Base-by-base conservation (phyloP, 2,888 invertebrate genomes). In the Linnaemya vulpina region DNA sequence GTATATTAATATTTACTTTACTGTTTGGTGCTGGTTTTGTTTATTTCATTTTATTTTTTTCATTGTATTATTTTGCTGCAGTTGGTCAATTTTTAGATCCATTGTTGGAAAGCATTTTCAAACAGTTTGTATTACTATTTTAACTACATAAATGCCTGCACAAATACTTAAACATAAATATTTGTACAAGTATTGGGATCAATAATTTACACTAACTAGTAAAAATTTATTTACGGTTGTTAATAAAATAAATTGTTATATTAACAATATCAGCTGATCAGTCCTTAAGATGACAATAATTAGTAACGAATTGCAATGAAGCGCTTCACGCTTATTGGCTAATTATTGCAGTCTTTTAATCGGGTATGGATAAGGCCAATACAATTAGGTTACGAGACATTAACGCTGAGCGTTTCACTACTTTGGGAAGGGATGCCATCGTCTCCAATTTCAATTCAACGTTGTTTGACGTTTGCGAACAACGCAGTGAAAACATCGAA, bases 1-100 rank as follows among this genome's bases (percentile, higher is more conserved):
- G 78, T 65, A 22, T 70, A 22, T 40, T 74, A 71, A 76, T 84
- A 68, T 62, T 53, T 62, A 65, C 75, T 79, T 22, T 55, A 80
- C 38, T 55, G 71, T 76, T 73, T 75, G 63, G 15, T 63, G 49
- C 53, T 83, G 35, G 67, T 55, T 53, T 2, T 30, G 2, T 30
- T 30, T 5, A 30, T 2, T 30, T 30, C 5, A 30, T 30, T 30
- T 30, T 30, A 30, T 30, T 30, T 30, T 2, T 25, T 46, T 51
- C n/a, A n/a, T n/a, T n/a, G n/a, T n/a, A n/a, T 20, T 20, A 20
- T 60, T n/a, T 75, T 25, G 58, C 7, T 51, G 68, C 68, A 75
- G 75, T 71, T 85, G 82, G 82, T 75, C 78, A 85, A 85, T 74
- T 53, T 77, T 76, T 60, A 49, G 71, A 63, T 67, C 53, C 68